Conservation (phyloP, 1,140 invertebrate genomes). For the Zophobas atratus region DNA sequence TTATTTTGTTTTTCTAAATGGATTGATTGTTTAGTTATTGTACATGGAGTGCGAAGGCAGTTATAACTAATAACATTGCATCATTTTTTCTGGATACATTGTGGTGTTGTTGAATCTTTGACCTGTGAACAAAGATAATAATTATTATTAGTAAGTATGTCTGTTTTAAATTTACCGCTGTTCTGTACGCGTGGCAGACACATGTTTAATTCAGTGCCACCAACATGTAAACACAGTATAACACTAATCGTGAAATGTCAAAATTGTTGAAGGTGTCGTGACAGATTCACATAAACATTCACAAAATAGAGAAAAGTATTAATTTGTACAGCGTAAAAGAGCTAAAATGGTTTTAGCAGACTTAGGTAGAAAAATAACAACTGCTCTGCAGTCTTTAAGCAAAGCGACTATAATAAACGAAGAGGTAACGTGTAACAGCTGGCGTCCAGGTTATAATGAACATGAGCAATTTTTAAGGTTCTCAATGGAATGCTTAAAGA, state of each 20-base stretch:
- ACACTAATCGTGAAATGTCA: not conserved
- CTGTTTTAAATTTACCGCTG: too few species aligned
- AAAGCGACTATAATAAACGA: conserved; percentile 99
- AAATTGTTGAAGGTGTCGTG: conserved; percentile 1
- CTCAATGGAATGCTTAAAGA: conserved; percentile 99
- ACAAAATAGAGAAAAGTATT: not conserved
- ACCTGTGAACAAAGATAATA: too few species aligned
- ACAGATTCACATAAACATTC: not conserved
- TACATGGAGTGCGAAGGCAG: too few species aligned
- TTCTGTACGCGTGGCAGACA: too few species aligned
- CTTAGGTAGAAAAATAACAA: conserved; percentile 99
- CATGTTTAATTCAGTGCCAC: too few species aligned
- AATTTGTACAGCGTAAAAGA: not conserved
- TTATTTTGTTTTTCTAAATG: too few species aligned
- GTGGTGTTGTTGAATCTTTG: too few species aligned
- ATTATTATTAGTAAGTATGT: too few species aligned
- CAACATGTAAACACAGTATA: too few species aligned
- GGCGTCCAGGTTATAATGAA: conserved; percentile 51
- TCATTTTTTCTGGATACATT: too few species aligned
- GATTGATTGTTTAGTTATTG: too few species aligned
- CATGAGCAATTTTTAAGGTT: conserved; percentile 77
- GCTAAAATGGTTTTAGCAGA: conserved; percentile 98
- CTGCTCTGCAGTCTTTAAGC: conserved; percentile 96
- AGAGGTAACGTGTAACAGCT: conserved; percentile 79
- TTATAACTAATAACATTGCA: too few species aligned